These are phyloP conservation scores for Yasuhikotakia modesta DNA, from an alignment of 2,797 vertebrate genomes.

Conservation along the genomic window DNA sequence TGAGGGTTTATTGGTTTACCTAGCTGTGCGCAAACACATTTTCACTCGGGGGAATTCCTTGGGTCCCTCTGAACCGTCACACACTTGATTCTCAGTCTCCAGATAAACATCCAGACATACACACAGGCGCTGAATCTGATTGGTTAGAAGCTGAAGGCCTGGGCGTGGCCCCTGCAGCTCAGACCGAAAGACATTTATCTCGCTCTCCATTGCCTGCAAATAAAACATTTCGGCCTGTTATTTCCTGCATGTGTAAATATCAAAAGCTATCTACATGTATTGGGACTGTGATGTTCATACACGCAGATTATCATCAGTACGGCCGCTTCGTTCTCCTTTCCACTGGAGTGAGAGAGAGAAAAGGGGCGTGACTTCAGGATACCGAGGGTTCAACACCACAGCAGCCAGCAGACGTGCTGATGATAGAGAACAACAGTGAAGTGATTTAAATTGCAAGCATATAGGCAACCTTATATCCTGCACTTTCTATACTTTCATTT, in stretches of 20 bases:
- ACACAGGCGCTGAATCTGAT: constrained; percentile 92
- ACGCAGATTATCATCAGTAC: constrained; percentile 91
- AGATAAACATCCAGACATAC: constrained; percentile 93
- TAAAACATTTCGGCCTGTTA: not conserved
- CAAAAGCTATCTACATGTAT: not conserved
- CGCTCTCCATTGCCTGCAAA: constrained; percentile 90
- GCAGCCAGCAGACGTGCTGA: constrained; percentile 89
- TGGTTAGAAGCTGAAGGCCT: constrained; percentile 93
- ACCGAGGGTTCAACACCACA: constrained; percentile 89
- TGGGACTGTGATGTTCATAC: constrained; percentile 68
- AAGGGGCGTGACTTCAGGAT: constrained; percentile 86
- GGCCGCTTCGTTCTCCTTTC: constrained; percentile 91
- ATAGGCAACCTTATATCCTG: no score
- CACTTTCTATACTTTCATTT: no score
- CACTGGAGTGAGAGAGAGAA: constrained; percentile 93
- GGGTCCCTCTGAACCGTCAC: constrained; percentile 90
- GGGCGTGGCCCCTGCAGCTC: constrained; percentile 91
- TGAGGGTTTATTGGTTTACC: constrained; percentile 70
- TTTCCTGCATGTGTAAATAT: not conserved
- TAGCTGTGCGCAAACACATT: constrained; percentile 93
- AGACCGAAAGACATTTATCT: constrained; percentile 89
- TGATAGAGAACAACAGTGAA: not conserved
- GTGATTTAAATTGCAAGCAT: no score
- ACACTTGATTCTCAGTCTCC: constrained; percentile 91
- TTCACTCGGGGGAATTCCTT: constrained; percentile 97